Base-by-base conservation (phyloP, 2,797 vertebrate species). In the Hemibagrus guttatus region DNA sequence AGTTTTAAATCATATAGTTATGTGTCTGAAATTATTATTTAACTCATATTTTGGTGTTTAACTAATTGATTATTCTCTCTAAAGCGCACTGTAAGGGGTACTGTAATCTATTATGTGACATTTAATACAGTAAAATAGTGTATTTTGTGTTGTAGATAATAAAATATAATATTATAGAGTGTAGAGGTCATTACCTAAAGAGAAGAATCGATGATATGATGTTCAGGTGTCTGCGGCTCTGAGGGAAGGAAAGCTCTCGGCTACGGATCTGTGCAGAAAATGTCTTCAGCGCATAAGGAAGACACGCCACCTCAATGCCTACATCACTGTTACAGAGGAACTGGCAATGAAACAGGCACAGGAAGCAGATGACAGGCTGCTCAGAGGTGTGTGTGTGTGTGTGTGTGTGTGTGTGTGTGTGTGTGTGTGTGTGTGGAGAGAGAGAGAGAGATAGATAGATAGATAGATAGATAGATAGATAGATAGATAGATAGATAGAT, bases 281-380 rank as follows among this genome's bases (percentile, higher is more conserved):
- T 98, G 97, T 88, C 93, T 99, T 78, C 93, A 96, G 39, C 95
- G 93, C 81, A 95, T 99, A 90, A 96, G 92, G 93, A 96, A 95
- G 89, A 98, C 96, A 0, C 93, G 86, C 54, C 95, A 96, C 87
- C 95, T 99, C 0, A 99, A 99, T 12, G 97, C 97, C 0, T 99
- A 97, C 89, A 95, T 99, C 85, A 97, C 96, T 0, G 93, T 99
- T 23, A 95, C 95, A 0, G 97, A 98, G 90, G 96, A 98, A 49
- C 80, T 88, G 0, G 97, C 97, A 2, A 85, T 98, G 92, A 95
- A 94, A 90, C 98, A 98, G 93, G 98, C 98, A n/a, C 93, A 93
- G 74, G 96, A 96, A 81, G 95, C 98, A 0, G 97, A 98, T 87
- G 85, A 90, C 66, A 94, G 98, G 74, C 94, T 98, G 17, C 91